Evolutionary conservation across 2,113 vertebrate species (phyloP).

Genomic region (Acrocephalus kingi): DNA sequence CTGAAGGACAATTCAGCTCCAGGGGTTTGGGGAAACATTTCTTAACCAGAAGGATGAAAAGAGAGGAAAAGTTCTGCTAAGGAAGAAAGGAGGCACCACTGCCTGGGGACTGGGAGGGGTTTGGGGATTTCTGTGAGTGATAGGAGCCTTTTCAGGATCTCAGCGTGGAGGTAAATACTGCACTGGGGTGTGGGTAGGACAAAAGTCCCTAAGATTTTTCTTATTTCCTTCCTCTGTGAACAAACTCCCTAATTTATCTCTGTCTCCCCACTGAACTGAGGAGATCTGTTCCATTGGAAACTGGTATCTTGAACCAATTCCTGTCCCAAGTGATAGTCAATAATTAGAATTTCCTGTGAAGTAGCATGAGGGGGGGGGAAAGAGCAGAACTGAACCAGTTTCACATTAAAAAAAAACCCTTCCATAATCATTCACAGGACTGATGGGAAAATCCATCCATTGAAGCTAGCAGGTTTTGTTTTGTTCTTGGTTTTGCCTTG

Average conservation of each 20-base stretch:
- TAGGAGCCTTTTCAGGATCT: not conserved
- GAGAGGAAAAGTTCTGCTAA: not conserved
- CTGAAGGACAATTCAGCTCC: not conserved
- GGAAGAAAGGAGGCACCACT: not conserved
- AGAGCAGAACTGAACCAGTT: not conserved
- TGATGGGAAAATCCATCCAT: not conserved
- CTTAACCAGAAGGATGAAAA: not conserved
- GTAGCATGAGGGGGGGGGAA: rapidly evolving
- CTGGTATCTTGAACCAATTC: not conserved
- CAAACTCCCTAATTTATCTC: not conserved
- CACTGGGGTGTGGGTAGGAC: not conserved
- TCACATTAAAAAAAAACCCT: not conserved
- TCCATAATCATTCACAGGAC: not conserved
- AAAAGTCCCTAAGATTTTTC: not conserved
- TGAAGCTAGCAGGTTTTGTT: not conserved
- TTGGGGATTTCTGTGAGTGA: not conserved
- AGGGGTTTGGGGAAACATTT: not conserved
- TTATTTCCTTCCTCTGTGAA: not conserved
- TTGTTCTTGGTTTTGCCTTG: not conserved
- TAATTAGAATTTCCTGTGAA: not conserved
- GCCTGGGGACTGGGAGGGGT: not conserved
- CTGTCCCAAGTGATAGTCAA: not conserved
- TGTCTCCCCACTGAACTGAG: not conserved
- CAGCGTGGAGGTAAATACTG: not conserved
- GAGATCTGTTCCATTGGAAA: not conserved